Conservation (phyloP, 2,797 vertebrate species). For the Saxicola maurus region DNA sequence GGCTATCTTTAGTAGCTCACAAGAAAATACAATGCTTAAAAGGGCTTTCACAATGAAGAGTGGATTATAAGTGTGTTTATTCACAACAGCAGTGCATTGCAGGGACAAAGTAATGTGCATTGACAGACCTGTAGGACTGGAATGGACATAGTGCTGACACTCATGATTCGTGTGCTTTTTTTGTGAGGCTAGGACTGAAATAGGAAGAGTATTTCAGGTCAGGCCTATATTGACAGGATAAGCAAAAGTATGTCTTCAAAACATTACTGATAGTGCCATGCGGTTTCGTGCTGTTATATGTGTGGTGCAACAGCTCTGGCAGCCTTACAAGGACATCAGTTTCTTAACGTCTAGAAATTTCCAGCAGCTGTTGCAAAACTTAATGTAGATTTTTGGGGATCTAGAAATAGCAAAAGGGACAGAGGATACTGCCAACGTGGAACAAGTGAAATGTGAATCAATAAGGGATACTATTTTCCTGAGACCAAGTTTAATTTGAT, state of each 20-base stretch:
- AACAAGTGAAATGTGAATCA: neutral
- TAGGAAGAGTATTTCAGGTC: conserved; percentile 29
- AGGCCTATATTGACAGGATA: conserved; percentile 50
- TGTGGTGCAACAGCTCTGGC: conserved; percentile 56
- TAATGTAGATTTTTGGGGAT: neutral
- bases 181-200: neutral
- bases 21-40: neutral
- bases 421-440: neutral
- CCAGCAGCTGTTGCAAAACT: conserved; percentile 34
- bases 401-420: neutral
- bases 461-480: neutral
- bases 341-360: conserved; percentile 61
- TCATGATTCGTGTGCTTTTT: neutral
- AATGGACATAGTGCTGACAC: neutral
- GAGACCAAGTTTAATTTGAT: neutral
- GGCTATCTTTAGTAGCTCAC: neutral
- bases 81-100: neutral
- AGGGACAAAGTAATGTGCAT: neutral
- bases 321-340: conserved; percentile 57
- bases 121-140: neutral
- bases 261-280: conserved; percentile 9
- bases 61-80: neutral
- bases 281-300: neutral
- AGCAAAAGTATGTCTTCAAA: conserved; percentile 33
- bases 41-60: conserved; percentile 18